phyloP scores from a whole-genome alignment of 2,113 vertebrate species.

The Brienomyrus longianalis region DNA sequence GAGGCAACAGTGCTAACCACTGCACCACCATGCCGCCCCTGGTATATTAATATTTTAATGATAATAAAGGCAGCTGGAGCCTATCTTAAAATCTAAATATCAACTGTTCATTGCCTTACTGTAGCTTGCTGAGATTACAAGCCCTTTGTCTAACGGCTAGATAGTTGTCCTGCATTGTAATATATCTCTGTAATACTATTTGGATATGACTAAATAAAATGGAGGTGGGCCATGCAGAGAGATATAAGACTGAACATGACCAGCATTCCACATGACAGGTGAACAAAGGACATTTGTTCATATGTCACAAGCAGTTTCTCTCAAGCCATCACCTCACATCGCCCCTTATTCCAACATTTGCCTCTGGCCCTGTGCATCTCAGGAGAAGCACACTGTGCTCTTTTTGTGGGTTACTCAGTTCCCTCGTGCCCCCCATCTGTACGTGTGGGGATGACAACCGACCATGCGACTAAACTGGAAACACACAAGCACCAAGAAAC shows the following conservation, averaged over 20 bases:
- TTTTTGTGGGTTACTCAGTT: not conserved
- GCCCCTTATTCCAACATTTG: not conserved
- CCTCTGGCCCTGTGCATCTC: not conserved
- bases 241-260: not conserved
- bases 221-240: not conserved
- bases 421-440: not conserved
- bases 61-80: not conserved
- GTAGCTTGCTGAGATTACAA: not conserved
- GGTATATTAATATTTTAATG: not conserved
- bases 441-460: too few relatives aligned
- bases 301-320: not conserved
- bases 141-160: not conserved
- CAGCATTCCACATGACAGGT: not conserved
- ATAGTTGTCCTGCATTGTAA: not conserved
- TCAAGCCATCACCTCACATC: not conserved
- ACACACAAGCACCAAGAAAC: not conserved
- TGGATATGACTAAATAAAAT: not conserved
- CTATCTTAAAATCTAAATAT: not conserved
- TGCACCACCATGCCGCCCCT: too few relatives aligned
- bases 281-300: not conserved
- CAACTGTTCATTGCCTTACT: not conserved
- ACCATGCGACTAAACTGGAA: constrained; percentile 11
- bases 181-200: not conserved
- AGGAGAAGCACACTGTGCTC: not conserved
- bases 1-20: too few relatives aligned